These are phyloP conservation scores for Mus musculus DNA, from an alignment of 2,113 vertebrate genomes.

Conservation along the genomic window DNA sequence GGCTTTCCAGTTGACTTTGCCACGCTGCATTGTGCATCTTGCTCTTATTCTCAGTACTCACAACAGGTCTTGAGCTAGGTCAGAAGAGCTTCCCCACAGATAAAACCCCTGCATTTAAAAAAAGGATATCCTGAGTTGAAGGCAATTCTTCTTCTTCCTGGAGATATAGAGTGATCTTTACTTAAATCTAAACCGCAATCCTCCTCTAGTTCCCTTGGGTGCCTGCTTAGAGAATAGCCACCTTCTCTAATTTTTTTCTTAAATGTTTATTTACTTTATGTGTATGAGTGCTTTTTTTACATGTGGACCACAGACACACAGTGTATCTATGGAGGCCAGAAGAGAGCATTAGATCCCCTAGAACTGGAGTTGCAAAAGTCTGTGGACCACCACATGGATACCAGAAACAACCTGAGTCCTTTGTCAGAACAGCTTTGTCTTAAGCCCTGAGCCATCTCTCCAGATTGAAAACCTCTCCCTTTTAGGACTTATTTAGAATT, in stretches of 20 bases:
- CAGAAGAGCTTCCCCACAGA: not conserved
- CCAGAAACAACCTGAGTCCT: not conserved
- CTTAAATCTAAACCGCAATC: conserved; percentile 4
- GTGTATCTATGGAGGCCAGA: not conserved
- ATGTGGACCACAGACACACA: not conserved
- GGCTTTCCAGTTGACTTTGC: not conserved
- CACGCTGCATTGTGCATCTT: not conserved
- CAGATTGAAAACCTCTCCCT: not conserved
- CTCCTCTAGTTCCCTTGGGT: not conserved
- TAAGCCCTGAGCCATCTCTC: not conserved
- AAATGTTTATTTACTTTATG: not conserved
- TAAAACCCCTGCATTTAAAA: not conserved
- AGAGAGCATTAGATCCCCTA: not conserved
- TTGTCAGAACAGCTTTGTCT: not conserved
- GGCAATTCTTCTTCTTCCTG: not conserved
- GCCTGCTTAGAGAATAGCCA: not conserved
- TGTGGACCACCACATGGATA: not conserved
- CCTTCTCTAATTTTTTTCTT: not conserved
- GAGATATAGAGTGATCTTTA: not conserved
- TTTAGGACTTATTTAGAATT: not conserved
- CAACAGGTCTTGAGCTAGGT: not conserved
- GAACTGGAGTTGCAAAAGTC: not conserved
- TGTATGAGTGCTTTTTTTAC: not conserved
- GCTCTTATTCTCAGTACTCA: not conserved
- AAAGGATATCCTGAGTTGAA: not conserved